Conservation (phyloP, 2,113 vertebrate genomes). For the Promerops cafer region DNA sequence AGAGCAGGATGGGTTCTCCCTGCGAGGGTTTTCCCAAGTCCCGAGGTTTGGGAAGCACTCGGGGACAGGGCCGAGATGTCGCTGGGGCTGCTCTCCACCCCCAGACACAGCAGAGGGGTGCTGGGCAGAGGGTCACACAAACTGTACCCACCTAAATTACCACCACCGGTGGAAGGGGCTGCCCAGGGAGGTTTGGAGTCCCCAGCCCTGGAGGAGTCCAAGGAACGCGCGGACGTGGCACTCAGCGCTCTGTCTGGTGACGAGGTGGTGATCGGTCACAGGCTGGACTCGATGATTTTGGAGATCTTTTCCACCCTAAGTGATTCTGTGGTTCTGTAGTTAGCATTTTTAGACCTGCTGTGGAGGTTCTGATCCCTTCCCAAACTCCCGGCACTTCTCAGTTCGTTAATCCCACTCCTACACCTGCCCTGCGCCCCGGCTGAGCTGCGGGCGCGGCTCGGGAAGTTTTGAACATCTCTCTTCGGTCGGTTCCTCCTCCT, state of each 20-base stretch:
- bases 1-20: neutral
- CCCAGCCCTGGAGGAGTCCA: neutral
- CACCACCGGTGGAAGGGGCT: neutral
- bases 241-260: no score
- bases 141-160: neutral
- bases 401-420: accelerated
- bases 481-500: neutral
- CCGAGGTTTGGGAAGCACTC: accelerated
- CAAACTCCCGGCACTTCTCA: neutral
- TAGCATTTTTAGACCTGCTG: neutral
- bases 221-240: neutral
- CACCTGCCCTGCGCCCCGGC: accelerated
- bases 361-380: neutral
- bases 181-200: neutral
- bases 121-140: neutral
- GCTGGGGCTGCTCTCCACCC: neutral
- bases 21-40: accelerated
- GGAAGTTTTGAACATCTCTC: neutral
- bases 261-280: neutral
- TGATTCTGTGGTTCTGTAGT: neutral
- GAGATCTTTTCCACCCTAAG: neutral
- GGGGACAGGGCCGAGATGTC: neutral
- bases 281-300: neutral
- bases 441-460: neutral
- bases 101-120: neutral